Base-by-base conservation (phyloP, 2,888 invertebrate genomes). In the Erebia ligea region DNA sequence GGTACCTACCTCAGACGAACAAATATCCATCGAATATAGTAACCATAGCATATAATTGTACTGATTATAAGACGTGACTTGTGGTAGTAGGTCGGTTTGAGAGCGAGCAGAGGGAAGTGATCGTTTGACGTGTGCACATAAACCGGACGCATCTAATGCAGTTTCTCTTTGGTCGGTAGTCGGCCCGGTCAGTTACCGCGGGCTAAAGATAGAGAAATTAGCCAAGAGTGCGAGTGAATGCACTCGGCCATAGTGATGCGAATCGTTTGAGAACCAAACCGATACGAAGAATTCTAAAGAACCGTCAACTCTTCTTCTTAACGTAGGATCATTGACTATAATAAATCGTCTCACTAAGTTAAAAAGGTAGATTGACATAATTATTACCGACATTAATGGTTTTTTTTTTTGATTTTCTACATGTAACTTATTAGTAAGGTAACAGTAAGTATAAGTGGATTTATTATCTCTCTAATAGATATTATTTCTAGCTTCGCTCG, bases 191-290 rank as follows among this genome's bases (percentile, higher is more conserved):
- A 92, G 87, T 92, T 90, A 93, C 89, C 88, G 86, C 79, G 82
- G 83, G 87, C 92, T 92, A 92, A 91, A 92, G 91, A 92, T 93
- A 93, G 92, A 92, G 91, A 91, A 93, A 92, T 92, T 92, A 92
- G 89, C 86, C 81, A 84, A 86, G 86, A 84, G 86, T 86, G 84
- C 83, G 85, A 88, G 91, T 89, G 90, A 91, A 90, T 86, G 91
- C 89, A 88, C 90, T 87, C 85, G 74, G 56, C 45, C 66, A 63
- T 67, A 69, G 73, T 74, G 67, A 59, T 67, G 67, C 48, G 67
- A 73, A 68, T 70, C 69, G 65, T 71, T 56, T 57, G 21, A 25
- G 15, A 56, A 66, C 5, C 15, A 40, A 42, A 56, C 57, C 66
- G 57, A 66, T 42, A 42, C 10, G 8, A 19, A 8, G 52, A 52